Evolutionary conservation across 2,888 invertebrate genomes (phyloP).

Genomic region (Cataglyphis rosenhaueri): DNA sequence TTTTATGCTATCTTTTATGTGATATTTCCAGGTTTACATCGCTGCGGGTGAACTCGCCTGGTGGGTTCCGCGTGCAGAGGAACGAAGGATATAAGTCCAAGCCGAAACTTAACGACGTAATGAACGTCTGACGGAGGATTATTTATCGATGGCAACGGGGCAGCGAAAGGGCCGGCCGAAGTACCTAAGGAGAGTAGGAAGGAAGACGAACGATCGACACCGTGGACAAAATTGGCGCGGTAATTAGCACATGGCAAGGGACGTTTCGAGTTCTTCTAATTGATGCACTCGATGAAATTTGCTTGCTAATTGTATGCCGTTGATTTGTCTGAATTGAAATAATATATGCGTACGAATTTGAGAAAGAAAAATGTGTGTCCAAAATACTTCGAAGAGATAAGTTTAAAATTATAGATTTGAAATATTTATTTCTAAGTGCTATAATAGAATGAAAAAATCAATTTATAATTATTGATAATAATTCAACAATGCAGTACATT

Average conservation of each 20-base stretch:
- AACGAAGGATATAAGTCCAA: conserved; percentile 76
- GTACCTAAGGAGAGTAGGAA: conserved; percentile 51
- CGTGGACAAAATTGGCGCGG: conserved; percentile 60
- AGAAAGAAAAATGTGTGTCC: neutral
- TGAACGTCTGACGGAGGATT: conserved; percentile 83
- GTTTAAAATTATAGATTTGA: neutral
- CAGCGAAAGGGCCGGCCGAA: conserved; percentile 52
- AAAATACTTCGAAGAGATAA: neutral
- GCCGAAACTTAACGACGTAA: conserved; percentile 83
- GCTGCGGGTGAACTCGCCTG: conserved; percentile 28
- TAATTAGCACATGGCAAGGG: conserved; percentile 26
- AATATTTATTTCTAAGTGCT: neutral
- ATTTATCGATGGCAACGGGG: conserved; percentile 79
- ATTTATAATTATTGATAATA: neutral
- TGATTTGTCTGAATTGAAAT: conserved; percentile 11
- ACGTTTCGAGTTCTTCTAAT: conserved; percentile 23
- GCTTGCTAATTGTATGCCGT: conserved; percentile 24
- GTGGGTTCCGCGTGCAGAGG: conserved; percentile 36
- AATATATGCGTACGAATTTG: neutral
- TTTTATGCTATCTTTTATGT: neutral
- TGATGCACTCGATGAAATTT: conserved; percentile 17
- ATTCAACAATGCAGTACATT: neutral
- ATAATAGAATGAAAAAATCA: neutral
- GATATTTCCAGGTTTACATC: conserved; percentile 40
- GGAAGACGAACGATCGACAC: conserved; percentile 57